Conservation (phyloP, 2,113 vertebrate species). For the Anoura caudifer region DNA sequence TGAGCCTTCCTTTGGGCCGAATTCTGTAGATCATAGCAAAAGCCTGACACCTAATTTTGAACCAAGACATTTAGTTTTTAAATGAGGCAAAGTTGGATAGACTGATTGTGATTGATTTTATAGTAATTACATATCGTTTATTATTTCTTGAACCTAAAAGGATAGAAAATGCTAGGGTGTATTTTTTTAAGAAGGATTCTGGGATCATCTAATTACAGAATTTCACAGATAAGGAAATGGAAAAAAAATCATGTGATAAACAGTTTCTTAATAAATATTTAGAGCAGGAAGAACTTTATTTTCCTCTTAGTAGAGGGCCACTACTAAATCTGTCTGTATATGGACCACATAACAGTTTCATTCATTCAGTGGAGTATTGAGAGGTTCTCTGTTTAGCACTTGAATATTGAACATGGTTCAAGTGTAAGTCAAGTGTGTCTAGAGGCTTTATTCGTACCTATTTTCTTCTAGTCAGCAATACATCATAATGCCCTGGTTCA, state of each 20-base stretch:
- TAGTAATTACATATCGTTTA: not conserved
- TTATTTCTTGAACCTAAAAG: not conserved
- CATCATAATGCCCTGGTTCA: constrained; percentile 67
- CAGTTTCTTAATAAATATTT: not conserved
- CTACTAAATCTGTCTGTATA: not conserved
- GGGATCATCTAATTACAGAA: not conserved
- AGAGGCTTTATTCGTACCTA: constrained; percentile 71
- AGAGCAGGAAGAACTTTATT: not conserved
- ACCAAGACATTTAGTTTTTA: constrained; percentile 15
- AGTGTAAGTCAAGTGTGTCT: constrained; percentile 75
- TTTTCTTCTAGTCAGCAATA: constrained; percentile 72
- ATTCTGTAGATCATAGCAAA: not conserved
- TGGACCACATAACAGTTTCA: constrained; percentile 31
- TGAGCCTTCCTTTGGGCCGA: not conserved
- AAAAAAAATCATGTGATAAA: not conserved
- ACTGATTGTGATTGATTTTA: not conserved
- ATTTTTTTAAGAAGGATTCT: not conserved
- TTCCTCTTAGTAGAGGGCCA: not conserved
- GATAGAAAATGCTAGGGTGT: not conserved
- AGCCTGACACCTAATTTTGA: not conserved
- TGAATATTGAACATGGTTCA: constrained; percentile 70
- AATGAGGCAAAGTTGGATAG: not conserved
- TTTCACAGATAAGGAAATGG: not conserved
- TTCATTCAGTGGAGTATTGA: constrained; percentile 33
- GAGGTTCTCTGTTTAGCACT: constrained; percentile 67